Conservation (phyloP, 2,113 vertebrate species). For the Lepus europaeus region DNA sequence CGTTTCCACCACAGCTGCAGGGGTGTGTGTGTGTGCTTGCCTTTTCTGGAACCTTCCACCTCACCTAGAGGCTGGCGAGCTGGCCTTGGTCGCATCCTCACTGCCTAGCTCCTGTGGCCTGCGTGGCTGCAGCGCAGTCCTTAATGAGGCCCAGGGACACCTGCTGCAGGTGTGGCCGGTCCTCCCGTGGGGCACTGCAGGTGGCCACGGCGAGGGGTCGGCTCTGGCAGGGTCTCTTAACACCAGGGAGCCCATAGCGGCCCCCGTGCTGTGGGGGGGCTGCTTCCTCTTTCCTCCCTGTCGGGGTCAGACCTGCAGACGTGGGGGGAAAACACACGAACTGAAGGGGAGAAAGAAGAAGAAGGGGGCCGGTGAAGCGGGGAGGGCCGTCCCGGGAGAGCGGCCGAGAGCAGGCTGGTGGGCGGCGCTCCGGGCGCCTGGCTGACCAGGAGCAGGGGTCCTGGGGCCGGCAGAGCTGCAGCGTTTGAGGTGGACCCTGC, state of each 20-base stretch:
- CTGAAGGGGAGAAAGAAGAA: background rate
- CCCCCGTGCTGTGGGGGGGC: no score
- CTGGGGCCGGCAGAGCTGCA: background rate
- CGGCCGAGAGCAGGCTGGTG: no score
- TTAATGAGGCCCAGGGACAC: background rate
- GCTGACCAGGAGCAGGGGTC: no score
- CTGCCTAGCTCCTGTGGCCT: background rate
- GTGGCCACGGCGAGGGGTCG: background rate
- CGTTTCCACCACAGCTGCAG: background rate
- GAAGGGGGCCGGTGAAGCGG: background rate
- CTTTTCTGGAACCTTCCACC: background rate
- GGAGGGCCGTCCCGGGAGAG: no score
- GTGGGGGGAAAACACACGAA: background rate
- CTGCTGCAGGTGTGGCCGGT: no score
- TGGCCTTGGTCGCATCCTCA: background rate
- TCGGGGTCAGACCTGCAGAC: background rate
- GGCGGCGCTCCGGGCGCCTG: no score
- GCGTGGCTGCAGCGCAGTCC: background rate
- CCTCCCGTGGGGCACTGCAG: background rate
- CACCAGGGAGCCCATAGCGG: fast-evolving
- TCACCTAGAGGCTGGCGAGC: background rate
- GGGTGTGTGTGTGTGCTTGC: background rate
- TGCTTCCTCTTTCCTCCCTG: background rate
- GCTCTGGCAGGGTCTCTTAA: background rate
- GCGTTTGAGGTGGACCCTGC: background rate